Percentiles rank a stretch among this genome's conserved stretches.
Evolutionary conservation across 1,140 invertebrate genomes (phyloP).

Genomic region (Arctopsyche grandis): DNA sequence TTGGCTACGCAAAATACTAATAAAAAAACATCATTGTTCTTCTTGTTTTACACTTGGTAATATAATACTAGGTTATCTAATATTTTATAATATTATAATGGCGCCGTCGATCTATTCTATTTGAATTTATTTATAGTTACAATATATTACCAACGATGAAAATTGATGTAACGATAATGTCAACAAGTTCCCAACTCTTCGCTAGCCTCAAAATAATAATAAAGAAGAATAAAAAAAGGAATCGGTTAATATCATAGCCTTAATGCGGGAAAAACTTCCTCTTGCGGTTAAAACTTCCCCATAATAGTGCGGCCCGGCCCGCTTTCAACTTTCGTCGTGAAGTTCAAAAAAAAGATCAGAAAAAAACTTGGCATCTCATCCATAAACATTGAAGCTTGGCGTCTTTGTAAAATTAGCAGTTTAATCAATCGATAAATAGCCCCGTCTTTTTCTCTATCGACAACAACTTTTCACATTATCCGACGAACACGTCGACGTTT

Average conservation of each 20-base stretch:
- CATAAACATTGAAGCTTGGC: background rate
- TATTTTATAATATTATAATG: too few species aligned
- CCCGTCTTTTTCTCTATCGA: background rate
- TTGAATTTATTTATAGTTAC: too few species aligned
- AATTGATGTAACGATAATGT: constrained; percentile 9
- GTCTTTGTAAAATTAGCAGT: background rate
- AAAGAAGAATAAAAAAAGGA: background rate
- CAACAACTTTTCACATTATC: background rate
- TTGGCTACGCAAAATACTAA: too few species aligned
- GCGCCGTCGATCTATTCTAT: too few species aligned
- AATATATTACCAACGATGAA: background rate
- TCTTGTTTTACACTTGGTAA: too few species aligned
- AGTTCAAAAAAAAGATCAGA: background rate
- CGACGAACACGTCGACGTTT: background rate
- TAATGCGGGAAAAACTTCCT: constrained; percentile 4
- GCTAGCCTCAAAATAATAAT: constrained; percentile 1
- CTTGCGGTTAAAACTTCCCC: background rate
- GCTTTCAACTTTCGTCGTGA: background rate
- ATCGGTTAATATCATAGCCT: constrained; percentile 10
- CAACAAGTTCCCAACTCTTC: background rate
- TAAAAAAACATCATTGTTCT: too few species aligned
- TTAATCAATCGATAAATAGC: background rate
- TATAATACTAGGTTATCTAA: too few species aligned
- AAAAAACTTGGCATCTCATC: background rate
- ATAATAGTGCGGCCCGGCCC: background rate